phyloP scores from a whole-genome alignment of 2,888 invertebrate species.

The Isoperla grammatica region DNA sequence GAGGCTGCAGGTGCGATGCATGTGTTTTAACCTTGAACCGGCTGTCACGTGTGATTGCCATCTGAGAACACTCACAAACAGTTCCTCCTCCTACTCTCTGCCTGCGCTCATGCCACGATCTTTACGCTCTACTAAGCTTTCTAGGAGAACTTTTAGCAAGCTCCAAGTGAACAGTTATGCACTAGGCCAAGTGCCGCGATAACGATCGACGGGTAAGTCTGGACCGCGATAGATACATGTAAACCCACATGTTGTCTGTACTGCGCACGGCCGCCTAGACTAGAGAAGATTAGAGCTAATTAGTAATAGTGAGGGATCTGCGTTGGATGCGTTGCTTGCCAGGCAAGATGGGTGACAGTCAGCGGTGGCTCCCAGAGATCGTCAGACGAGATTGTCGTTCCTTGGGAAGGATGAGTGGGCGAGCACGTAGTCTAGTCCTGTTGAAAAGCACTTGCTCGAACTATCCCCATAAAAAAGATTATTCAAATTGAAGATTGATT shows the following conservation, averaged over 20 bases:
- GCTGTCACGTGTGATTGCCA: no score
- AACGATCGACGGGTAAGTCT: not conserved
- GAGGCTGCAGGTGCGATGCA: no score
- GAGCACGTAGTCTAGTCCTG: no score
- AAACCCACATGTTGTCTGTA: slow-evolving; percentile 1
- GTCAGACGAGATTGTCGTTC: no score
- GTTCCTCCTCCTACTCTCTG: no score
- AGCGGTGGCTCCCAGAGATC: no score
- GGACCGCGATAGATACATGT: not conserved
- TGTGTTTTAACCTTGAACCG: no score
- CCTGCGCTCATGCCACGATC: slow-evolving; percentile 4
- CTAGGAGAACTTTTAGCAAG: not conserved
- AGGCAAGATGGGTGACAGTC: not conserved
- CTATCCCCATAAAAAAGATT: no score
- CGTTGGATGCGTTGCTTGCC: not conserved
- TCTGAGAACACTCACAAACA: not conserved
- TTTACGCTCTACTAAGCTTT: slow-evolving; percentile 18
- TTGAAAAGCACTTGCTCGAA: no score
- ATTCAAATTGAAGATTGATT: no score
- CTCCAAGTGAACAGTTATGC: not conserved
- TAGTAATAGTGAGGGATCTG: not conserved
- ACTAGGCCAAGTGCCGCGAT: slow-evolving; percentile 6
- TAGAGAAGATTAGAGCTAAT: not conserved
- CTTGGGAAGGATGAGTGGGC: no score
- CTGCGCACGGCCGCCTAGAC: not conserved